Conservation (phyloP, 2,888 invertebrate genomes). For the Argyresthia goedartella region DNA sequence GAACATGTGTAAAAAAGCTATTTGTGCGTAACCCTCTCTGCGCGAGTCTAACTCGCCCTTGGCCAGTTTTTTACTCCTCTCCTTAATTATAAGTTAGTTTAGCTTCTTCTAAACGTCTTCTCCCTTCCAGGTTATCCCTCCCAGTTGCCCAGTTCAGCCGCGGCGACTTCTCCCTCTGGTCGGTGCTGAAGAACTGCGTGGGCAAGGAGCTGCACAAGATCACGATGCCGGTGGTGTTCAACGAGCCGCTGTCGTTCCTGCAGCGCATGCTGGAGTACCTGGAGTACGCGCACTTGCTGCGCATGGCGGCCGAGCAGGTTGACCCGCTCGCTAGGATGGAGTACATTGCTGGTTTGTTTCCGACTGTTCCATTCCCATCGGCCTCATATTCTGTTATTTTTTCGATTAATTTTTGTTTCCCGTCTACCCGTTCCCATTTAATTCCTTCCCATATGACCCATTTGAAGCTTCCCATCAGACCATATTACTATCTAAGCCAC, state of each 20-base stretch:
- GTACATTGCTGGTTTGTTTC: conserved; percentile 72
- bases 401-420: conserved; percentile 3
- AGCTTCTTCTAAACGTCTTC: too few species aligned
- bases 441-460: too few species aligned
- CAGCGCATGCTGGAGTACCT: conserved; percentile 95
- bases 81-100: too few species aligned
- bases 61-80: too few species aligned
- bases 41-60: too few species aligned
- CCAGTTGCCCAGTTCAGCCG: conserved; percentile 81
- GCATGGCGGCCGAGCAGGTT: conserved; percentile 81
- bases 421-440: too few species aligned
- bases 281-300: conserved; percentile 85
- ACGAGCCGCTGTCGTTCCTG: conserved; percentile 95
- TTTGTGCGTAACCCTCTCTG: too few species aligned
- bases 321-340: conserved; percentile 89
- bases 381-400: background rate
- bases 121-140: conserved; percentile 68
- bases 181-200: conserved; percentile 91
- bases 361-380: conserved; percentile 9
- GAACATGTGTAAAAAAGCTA: too few species aligned
- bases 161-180: conserved; percentile 91
- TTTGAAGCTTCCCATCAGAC: too few species aligned
- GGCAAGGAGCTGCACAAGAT: conserved; percentile 95
- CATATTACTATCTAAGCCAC: too few species aligned
- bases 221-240: conserved; percentile 97